These are phyloP conservation scores for Seira musarum DNA, from an alignment of 2,888 invertebrate genomes.

Conservation along the genomic window DNA sequence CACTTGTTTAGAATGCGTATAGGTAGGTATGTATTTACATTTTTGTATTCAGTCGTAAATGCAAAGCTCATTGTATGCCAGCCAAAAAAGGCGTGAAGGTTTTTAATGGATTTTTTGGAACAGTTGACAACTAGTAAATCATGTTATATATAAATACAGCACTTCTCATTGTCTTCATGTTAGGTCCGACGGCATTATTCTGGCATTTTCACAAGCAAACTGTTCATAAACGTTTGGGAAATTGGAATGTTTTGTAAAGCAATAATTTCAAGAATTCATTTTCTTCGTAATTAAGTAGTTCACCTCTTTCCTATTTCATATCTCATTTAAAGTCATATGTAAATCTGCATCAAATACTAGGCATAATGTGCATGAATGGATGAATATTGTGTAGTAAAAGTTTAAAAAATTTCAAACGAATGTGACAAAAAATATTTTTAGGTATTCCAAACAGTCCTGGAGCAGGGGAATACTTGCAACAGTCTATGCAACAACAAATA, in stretches of 20 bases:
- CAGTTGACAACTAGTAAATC: conserved; percentile 16
- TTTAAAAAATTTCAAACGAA: not conserved
- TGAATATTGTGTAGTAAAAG: no score
- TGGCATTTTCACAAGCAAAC: not conserved
- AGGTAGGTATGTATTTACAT: no score
- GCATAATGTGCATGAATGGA: no score
- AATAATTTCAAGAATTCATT: not conserved
- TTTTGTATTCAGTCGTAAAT: no score
- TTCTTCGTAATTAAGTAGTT: not conserved
- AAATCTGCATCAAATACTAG: no score
- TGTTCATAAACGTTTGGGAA: not conserved
- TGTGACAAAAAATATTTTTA: not conserved
- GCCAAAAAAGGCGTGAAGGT: conserved; percentile 41
- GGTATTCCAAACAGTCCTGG: conserved; percentile 36
- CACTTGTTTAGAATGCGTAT: no score
- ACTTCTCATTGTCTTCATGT: not conserved
- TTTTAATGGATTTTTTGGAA: conserved; percentile 17
- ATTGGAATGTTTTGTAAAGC: not conserved
- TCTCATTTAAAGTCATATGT: no score
- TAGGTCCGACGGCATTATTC: not conserved
- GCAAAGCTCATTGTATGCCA: no score
- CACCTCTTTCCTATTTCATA: no score
- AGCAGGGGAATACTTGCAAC: conserved; percentile 66
- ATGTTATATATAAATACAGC: conserved; percentile 2
- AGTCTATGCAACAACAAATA: conserved; percentile 65